Evolutionary conservation across 2,888 invertebrate species (phyloP).

Genomic region (Scaptomyza cyrtandrae): DNA sequence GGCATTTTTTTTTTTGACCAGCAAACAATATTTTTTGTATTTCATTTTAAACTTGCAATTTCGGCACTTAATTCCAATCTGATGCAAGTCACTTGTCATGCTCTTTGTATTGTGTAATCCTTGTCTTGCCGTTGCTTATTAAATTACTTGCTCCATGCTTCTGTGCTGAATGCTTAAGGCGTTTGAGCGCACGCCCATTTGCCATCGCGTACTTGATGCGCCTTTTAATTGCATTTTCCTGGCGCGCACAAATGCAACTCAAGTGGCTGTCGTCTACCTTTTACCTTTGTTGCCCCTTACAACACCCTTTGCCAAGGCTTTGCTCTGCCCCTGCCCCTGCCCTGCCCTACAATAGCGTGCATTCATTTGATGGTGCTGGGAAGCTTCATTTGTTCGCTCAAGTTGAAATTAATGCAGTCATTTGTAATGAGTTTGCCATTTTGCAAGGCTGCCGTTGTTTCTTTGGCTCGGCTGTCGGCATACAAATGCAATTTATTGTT

Average conservation of each 20-base stretch:
- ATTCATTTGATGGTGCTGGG: conserved; percentile 44
- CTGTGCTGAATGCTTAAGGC: conserved; percentile 27
- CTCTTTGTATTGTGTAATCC: conserved; percentile 61
- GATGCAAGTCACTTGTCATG: conserved; percentile 50
- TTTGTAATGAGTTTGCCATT: conserved; percentile 77
- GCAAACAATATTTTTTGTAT: conserved; percentile 8
- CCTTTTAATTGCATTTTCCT: conserved; percentile 74
- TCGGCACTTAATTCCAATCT: conserved; percentile 66
- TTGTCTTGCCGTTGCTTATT: conserved; percentile 56
- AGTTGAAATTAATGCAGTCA: conserved; percentile 80
- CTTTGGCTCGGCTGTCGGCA: conserved; percentile 46
- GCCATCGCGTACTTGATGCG: conserved; percentile 57
- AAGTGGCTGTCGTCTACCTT: conserved; percentile 65
- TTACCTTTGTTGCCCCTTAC: conserved; percentile 46
- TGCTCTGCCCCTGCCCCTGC: conserved; percentile 9
- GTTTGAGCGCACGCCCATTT: conserved; percentile 29
- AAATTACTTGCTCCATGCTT: conserved; percentile 59
- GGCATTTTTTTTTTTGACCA: background rate
- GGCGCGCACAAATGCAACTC: conserved; percentile 68
- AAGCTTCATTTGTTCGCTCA: conserved; percentile 65
- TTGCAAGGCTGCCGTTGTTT: conserved; percentile 23
- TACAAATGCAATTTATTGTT: conserved; percentile 70
- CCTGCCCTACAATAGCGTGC: conserved; percentile 8
- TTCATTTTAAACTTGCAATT: conserved; percentile 44
- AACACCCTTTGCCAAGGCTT: conserved; percentile 4